phyloP scores from a whole-genome alignment of 2,888 invertebrate species.

The Callimorpha dominula region DNA sequence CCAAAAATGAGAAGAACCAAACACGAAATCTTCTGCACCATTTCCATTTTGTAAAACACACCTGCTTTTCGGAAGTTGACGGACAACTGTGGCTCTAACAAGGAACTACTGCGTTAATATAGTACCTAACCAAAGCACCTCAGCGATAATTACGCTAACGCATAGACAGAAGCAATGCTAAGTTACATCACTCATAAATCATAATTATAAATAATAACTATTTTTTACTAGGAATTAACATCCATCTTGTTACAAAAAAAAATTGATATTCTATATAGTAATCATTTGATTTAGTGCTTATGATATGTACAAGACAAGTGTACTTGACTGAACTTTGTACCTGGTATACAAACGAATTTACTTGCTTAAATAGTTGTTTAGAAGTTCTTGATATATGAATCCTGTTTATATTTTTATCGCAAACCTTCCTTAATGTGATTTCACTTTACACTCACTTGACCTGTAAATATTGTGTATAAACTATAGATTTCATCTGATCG shows the following conservation, averaged over 20 bases:
- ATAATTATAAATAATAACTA: not conserved
- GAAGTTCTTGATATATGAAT: too few relatives aligned
- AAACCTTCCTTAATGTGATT: too few relatives aligned
- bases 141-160: not conserved
- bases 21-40: conserved; percentile 16
- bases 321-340: not conserved
- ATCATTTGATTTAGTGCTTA: not conserved
- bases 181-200: not conserved
- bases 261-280: not conserved
- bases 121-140: not conserved
- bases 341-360: not conserved
- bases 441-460: too few relatives aligned
- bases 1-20: conserved; percentile 7
- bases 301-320: not conserved
- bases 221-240: not conserved
- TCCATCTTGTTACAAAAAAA: not conserved
- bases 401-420: too few relatives aligned
- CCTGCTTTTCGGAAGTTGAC: too few relatives aligned
- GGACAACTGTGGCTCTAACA: not conserved
- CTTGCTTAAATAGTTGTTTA: too few relatives aligned
- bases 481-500: too few relatives aligned
- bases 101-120: conserved; percentile 1
- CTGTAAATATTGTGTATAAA: too few relatives aligned
- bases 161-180: not conserved
- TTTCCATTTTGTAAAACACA: conserved; percentile 1